Percentiles rank a stretch among this genome's conserved stretches.
phyloP scores from a whole-genome alignment of 1,140 invertebrate species.

The Euschistus heros region DNA sequence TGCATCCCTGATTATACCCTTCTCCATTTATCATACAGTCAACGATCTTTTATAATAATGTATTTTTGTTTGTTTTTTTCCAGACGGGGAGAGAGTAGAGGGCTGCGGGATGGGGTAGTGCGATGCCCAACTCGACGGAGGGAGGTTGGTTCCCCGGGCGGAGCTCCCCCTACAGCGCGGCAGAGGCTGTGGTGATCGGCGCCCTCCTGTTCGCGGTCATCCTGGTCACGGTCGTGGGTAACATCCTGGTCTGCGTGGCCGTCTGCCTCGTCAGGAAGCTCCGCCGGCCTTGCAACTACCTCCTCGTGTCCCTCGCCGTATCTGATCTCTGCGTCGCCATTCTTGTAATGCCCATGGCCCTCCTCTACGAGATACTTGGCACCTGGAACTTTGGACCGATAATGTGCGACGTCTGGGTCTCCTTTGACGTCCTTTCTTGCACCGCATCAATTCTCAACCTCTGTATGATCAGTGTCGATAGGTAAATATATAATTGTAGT shows the following conservation, averaged over 20 bases:
- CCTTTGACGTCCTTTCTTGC: constrained; percentile 69
- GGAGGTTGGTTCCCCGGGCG: constrained; percentile 22
- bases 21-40: neutral
- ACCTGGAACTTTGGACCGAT: constrained; percentile 73
- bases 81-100: neutral
- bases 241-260: constrained; percentile 78
- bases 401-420: constrained; percentile 77
- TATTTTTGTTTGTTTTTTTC: neutral
- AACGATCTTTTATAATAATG: neutral
- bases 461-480: constrained; percentile 80
- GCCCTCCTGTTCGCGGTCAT: constrained; percentile 63
- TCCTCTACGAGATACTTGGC: constrained; percentile 67
- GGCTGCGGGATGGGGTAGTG: constrained; percentile 9
- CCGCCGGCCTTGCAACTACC: constrained; percentile 70
- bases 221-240: constrained; percentile 72
- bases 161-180: constrained; percentile 36
- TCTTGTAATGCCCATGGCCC: constrained; percentile 76
- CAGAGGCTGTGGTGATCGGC: constrained; percentile 55
- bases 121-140: constrained; percentile 6
- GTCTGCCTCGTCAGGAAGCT: constrained; percentile 79
- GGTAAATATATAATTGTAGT: constrained; percentile 16
- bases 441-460: constrained; percentile 86
- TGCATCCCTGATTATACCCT: neutral
- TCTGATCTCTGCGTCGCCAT: constrained; percentile 74
- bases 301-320: constrained; percentile 82